These are phyloP conservation scores for Salvelinus namaycush DNA, from an alignment of 2,113 vertebrate species.

Conservation along the genomic window DNA sequence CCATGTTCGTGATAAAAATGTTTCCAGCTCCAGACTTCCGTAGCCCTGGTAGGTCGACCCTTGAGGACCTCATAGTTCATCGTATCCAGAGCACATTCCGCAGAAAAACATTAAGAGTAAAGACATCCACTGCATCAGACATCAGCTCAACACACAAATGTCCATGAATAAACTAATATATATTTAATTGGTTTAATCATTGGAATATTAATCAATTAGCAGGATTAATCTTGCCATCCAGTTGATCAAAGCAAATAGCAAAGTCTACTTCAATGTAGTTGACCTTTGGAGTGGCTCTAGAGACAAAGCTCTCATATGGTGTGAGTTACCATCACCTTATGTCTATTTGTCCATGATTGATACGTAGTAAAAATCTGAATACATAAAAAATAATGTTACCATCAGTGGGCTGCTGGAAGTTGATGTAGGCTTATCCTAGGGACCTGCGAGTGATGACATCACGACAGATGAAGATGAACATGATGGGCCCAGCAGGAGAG, in stretches of 20 bases:
- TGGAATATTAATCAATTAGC: too few species aligned
- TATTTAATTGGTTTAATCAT: too few species aligned
- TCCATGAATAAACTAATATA: too few species aligned
- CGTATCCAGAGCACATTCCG: conserved; percentile 94
- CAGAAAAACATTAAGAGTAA: conserved; percentile 56
- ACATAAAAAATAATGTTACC: conserved; percentile 66
- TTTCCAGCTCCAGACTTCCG: conserved; percentile 95
- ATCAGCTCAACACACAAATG: not conserved
- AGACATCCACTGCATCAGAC: not conserved
- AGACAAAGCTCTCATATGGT: too few species aligned
- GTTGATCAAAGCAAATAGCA: not conserved
- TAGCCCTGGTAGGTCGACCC: conserved; percentile 90
- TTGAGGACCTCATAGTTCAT: conserved; percentile 99
- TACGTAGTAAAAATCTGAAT: too few species aligned
- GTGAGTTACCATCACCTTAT: conserved; percentile 77
- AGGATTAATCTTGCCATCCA: too few species aligned
- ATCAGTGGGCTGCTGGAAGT: conserved; percentile 96
- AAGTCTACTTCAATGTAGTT: not conserved
- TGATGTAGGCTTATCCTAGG: conserved; percentile 94
- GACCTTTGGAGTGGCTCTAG: not conserved
- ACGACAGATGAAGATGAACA: conserved; percentile 95
- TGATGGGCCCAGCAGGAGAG: conserved; percentile 90
- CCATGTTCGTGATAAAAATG: conserved; percentile 97
- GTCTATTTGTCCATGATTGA: too few species aligned
- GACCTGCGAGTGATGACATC: conserved; percentile 92